phyloP scores from a whole-genome alignment of 2,888 invertebrate species.

The Pandemis cinnamomeana region DNA sequence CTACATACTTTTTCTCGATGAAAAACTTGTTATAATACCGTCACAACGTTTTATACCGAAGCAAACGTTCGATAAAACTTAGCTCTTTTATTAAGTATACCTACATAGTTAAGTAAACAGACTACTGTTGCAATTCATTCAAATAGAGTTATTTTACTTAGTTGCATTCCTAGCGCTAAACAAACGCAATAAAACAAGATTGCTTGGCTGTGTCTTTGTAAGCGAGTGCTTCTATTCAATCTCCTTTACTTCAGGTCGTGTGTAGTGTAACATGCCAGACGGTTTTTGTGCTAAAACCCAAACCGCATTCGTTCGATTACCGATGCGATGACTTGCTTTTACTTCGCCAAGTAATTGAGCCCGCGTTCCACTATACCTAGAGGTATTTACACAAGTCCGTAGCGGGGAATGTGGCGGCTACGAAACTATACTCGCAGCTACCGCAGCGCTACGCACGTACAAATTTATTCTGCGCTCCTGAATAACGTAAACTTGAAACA shows the following conservation, averaged over 20 bases:
- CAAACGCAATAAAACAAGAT: conserved; percentile 34
- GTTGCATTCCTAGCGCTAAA: conserved; percentile 22
- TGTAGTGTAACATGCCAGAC: conserved; percentile 57
- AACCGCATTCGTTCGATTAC: conserved; percentile 66
- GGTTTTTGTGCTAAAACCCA: conserved; percentile 75
- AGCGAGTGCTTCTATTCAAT: conserved; percentile 45
- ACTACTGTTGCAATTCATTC: neutral
- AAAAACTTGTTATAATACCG: neutral
- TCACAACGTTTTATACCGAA: neutral
- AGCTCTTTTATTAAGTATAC: neutral
- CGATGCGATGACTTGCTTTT: conserved; percentile 79
- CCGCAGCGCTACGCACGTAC: conserved; percentile 49
- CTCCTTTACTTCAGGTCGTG: conserved; percentile 51
- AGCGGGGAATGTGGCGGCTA: conserved; percentile 51
- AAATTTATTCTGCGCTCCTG: conserved; percentile 34
- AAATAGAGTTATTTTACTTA: conserved; percentile 11
- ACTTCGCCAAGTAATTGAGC: conserved; percentile 74
- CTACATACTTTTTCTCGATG: neutral
- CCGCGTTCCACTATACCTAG: conserved; percentile 48
- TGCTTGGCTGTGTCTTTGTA: conserved; percentile 34
- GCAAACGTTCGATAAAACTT: neutral
- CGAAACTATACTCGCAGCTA: conserved; percentile 59
- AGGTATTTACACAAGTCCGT: conserved; percentile 40
- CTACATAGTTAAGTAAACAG: neutral
- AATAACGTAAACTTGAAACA: conserved; percentile 30